Base-by-base conservation (phyloP, 1,140 invertebrate genomes). In the Cotesia vestalis region DNA sequence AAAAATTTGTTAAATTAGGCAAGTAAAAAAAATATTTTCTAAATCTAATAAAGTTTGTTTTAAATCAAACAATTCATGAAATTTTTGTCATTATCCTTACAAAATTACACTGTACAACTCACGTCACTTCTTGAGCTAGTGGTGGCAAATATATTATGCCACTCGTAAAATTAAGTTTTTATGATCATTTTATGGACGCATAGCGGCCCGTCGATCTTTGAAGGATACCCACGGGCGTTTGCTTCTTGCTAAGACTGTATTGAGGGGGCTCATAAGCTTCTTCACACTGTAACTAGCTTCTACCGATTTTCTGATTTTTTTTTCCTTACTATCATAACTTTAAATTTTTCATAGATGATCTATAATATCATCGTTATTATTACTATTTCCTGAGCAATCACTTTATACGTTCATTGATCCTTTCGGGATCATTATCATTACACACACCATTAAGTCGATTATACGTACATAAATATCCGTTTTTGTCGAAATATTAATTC, bases 141-240 rank as follows among this genome's bases (percentile, higher is more conserved):
- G 79, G 81, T 85, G 83, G 85, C 82, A 83, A 84, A 87, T 85
- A 86, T 87, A 86, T 87, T 86, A 85, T 83, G 82, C 82, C 80
- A 83, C 84, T 86, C 86, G 80, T 87, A 87, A 87, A 87, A 87
- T 87, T 87, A 87, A 86, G 81, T 86, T 86, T 87, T 87, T 86
- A 87, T 84, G 85, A 86, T 85, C 84, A 83, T 85, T 87, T 87
- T 87, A 87, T 86, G 86, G 84, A 83, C 81, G 84, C 79, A 78
- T 81, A 69, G 81, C 77, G 79, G 78, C 80, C 76, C 79, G 79
- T 80, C 78, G 79, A 85, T 85, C 68, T 66, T 60, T 35, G 34
- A 38, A 12, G 38, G 67, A 71, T 63, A 71, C 69, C 36, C 62
- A 66, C 60, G 62, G 35, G 62, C 62, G 63, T 72, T 72, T 38